A percentile compares a stretch with the other conserved stretches of the same genome.
These are phyloP conservation scores for Vulpes lagopus DNA, from an alignment of 2,113 vertebrate species.

Conservation along the genomic window DNA sequence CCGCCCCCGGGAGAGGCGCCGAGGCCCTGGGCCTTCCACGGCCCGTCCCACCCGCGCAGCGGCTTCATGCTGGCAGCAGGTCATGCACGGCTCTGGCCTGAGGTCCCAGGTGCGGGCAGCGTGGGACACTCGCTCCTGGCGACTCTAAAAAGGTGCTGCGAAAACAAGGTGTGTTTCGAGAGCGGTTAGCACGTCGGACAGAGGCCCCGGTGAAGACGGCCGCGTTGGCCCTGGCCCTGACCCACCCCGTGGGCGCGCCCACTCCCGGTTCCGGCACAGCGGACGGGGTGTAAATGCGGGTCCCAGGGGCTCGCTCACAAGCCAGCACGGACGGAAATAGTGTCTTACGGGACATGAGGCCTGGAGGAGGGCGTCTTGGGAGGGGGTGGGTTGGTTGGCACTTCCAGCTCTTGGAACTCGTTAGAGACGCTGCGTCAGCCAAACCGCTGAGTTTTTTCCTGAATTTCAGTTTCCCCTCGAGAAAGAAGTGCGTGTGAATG, in stretches of 20 bases:
- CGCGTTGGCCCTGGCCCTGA: no score
- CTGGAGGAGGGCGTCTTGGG: not conserved
- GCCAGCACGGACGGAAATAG: not conserved
- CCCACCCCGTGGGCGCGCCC: rapidly evolving
- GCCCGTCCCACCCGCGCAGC: not conserved
- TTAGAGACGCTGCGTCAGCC: not conserved
- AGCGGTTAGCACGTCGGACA: not conserved
- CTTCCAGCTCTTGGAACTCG: not conserved
- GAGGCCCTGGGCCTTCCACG: not conserved
- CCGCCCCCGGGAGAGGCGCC: no score
- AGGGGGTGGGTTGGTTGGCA: not conserved
- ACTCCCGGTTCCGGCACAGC: not conserved
- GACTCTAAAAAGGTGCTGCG: not conserved
- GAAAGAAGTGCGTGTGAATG: not conserved
- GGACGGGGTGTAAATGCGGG: not conserved
- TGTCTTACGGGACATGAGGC: not conserved
- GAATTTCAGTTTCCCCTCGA: not conserved
- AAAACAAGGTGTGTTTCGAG: not conserved
- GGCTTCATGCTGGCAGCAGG: not conserved
- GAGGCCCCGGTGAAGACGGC: not conserved
- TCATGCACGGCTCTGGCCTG: no score
- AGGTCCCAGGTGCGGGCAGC: no score
- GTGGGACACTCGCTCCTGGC: not conserved
- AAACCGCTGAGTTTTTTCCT: not conserved
- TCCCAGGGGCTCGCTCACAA: not conserved